Conservation (phyloP, 2,113 vertebrate species). For the Amazona guildingii region DNA sequence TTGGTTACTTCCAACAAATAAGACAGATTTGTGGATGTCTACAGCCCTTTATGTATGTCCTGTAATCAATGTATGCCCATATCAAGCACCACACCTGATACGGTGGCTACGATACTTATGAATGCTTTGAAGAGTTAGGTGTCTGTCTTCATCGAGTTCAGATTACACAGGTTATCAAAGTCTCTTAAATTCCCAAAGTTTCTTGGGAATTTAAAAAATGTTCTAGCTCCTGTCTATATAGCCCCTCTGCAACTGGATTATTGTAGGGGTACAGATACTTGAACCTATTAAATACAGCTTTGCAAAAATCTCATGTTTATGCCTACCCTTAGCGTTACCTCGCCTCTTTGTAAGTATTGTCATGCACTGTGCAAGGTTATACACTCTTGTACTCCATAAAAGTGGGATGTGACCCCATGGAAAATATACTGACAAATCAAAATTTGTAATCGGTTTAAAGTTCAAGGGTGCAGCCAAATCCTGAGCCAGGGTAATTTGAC, state of each 20-base stretch:
- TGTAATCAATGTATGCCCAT: not conserved
- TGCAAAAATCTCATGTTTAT: fast-evolving
- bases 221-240: not conserved
- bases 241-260: not conserved
- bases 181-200: not conserved
- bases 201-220: not conserved
- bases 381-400: not conserved
- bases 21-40: not conserved
- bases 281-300: not conserved
- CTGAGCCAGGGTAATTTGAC: conserved; percentile 56
- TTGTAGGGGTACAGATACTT: not conserved
- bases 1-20: not conserved
- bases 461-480: conserved; percentile 56
- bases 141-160: not conserved
- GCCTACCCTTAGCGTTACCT: not conserved
- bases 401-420: conserved; percentile 19
- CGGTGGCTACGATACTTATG: not conserved
- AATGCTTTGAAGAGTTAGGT: not conserved
- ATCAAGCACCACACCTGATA: not conserved
- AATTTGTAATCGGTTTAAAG: conserved; percentile 61
- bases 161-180: not conserved
- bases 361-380: not conserved
- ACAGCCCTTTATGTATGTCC: not conserved
- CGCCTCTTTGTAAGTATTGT: not conserved
- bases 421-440: conserved; percentile 58